phyloP scores from a whole-genome alignment of 2,113 vertebrate species.

The Hydrochoerus hydrochaeris region DNA sequence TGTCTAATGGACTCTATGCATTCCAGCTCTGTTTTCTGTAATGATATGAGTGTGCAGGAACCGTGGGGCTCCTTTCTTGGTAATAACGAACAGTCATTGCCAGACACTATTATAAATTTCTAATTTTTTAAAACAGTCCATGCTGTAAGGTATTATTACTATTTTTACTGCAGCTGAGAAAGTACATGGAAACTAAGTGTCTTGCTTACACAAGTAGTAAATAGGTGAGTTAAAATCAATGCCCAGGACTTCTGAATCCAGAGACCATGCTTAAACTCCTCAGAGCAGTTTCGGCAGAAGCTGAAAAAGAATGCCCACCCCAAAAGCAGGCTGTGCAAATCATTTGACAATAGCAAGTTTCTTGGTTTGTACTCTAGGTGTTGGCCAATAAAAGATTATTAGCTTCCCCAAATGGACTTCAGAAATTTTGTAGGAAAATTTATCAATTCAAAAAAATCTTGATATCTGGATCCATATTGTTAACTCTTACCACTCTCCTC shows the following conservation, averaged over 20 bases:
- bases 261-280: no score
- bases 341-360: neutral
- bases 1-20: neutral
- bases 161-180: neutral
- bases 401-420: neutral
- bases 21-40: neutral
- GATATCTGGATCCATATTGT: neutral
- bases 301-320: neutral
- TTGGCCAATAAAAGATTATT: neutral
- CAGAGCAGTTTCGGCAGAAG: neutral
- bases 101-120: neutral
- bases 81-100: neutral
- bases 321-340: neutral
- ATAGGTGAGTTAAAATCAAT: neutral
- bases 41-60: neutral
- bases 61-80: neutral
- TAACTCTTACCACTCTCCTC: neutral
- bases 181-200: neutral
- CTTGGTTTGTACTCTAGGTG: neutral
- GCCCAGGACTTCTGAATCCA: neutral
- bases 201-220: neutral
- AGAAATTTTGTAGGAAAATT: slow-evolving; percentile 4
- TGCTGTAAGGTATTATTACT: neutral
- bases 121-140: neutral
- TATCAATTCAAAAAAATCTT: neutral